Evolutionary conservation across 64 coral and sea anemone genomes (phyloP).

Genomic region (Porites lutea): DNA sequence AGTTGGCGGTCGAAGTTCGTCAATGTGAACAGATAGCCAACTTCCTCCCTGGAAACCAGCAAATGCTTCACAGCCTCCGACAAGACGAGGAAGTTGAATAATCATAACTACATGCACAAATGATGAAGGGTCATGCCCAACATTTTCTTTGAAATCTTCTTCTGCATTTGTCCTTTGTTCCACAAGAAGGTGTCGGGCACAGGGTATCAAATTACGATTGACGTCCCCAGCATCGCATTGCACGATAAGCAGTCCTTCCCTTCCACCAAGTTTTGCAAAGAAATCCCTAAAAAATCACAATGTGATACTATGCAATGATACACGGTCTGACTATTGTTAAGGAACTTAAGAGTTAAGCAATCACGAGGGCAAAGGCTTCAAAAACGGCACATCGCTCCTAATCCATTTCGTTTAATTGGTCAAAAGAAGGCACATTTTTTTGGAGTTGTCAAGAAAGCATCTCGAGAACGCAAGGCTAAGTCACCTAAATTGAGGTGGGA

Average conservation of each 20-base stretch:
- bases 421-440: too few species aligned
- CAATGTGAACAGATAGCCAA: conserved; percentile 74
- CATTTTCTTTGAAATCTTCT: conserved; percentile 50
- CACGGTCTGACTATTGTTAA: too few species aligned
- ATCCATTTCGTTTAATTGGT: too few species aligned
- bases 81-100: conserved; percentile 67
- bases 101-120: conserved; percentile 67
- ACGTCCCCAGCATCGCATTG: conserved; percentile 85
- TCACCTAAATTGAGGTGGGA: too few species aligned
- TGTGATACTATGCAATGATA: neutral
- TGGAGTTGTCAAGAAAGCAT: too few species aligned
- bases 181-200: conserved; percentile 74
- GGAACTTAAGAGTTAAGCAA: too few species aligned
- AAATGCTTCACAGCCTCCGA: conserved; percentile 71
- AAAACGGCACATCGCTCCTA: too few species aligned
- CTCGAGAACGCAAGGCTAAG: too few species aligned
- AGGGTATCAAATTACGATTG: conserved; percentile 77
- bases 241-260: conserved; percentile 72
- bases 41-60: conserved; percentile 85
- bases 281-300: conserved; percentile 25
- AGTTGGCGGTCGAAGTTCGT: conserved; percentile 75
- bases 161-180: conserved; percentile 63
- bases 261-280: conserved; percentile 46
- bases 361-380: too few species aligned
- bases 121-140: neutral